Percentiles rank a stretch among this genome's conserved stretches.
Evolutionary conservation across 2,797 vertebrate species (phyloP).

Genomic region (Telmatherina bonti): DNA sequence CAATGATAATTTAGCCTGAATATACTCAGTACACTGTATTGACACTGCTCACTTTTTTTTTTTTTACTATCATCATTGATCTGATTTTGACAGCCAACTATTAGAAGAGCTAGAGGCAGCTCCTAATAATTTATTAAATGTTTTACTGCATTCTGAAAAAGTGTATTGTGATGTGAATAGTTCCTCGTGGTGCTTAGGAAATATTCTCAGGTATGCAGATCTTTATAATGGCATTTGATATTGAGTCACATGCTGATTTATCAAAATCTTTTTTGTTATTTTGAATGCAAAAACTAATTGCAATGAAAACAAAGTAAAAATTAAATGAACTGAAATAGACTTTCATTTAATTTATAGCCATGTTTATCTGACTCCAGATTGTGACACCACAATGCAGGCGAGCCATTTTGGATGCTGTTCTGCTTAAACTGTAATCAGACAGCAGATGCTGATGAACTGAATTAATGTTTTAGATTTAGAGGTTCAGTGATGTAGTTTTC

Average conservation of each 20-base stretch:
- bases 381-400: too few species aligned
- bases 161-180: not conserved
- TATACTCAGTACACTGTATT: too few species aligned
- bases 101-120: slow-evolving; percentile 29
- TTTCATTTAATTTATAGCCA: not conserved
- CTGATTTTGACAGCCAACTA: slow-evolving; percentile 21
- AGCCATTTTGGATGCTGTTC: too few species aligned
- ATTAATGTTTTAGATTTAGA: not conserved
- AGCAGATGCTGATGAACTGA: too few species aligned
- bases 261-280: too few species aligned
- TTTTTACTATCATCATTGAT: slow-evolving; percentile 26
- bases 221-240: too few species aligned
- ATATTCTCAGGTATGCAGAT: not conserved
- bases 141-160: slow-evolving; percentile 16
- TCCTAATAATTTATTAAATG: slow-evolving; percentile 39
- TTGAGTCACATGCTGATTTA: too few species aligned
- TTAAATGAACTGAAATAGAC: not conserved
- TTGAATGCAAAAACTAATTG: too few species aligned
- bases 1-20: too few species aligned
- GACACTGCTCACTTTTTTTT: slow-evolving; percentile 15
- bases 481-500: not conserved
- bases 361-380: not conserved
- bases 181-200: slow-evolving; percentile 15
- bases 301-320: not conserved
- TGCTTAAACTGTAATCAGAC: too few species aligned